phyloP scores from a whole-genome alignment of 2,888 invertebrate genomes.

The Chironomus riparius region DNA sequence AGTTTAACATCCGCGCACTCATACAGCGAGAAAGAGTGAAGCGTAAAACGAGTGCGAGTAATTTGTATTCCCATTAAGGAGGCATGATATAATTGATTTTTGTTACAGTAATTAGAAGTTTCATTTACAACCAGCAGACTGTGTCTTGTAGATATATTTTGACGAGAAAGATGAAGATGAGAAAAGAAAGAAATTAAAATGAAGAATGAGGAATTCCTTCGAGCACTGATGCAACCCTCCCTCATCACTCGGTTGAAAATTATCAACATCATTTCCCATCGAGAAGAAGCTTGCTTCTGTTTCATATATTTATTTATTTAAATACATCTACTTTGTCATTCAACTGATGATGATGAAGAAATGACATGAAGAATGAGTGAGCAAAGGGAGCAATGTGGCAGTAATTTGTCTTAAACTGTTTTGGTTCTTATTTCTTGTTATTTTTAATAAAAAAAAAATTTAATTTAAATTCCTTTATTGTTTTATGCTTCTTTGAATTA shows the following conservation, averaged over 20 bases:
- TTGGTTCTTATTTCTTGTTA: too few relatives aligned
- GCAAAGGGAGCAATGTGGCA: not conserved
- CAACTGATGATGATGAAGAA: too few relatives aligned
- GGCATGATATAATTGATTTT: constrained; percentile 15
- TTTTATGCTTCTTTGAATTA: not conserved
- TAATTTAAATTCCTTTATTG: not conserved
- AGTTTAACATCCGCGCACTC: not conserved
- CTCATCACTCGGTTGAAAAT: too few relatives aligned
- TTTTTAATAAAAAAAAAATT: not conserved
- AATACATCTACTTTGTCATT: too few relatives aligned
- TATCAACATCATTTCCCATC: too few relatives aligned
- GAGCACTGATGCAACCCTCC: too few relatives aligned
- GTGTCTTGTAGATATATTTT: not conserved
- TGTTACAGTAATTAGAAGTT: constrained; percentile 23
- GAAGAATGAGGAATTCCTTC: too few relatives aligned
- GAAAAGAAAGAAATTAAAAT: too few relatives aligned
- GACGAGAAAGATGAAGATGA: not conserved
- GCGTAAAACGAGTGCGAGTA: not conserved
- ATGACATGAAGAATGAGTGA: too few relatives aligned
- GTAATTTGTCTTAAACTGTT: not conserved
- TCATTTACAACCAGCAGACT: constrained; percentile 22
- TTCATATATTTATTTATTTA: too few relatives aligned
- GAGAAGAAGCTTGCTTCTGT: too few relatives aligned
- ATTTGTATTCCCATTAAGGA: constrained; percentile 14
- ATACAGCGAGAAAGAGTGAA: not conserved